phyloP scores from a whole-genome alignment of 1,140 invertebrate species.

The Bombus consobrinus region DNA sequence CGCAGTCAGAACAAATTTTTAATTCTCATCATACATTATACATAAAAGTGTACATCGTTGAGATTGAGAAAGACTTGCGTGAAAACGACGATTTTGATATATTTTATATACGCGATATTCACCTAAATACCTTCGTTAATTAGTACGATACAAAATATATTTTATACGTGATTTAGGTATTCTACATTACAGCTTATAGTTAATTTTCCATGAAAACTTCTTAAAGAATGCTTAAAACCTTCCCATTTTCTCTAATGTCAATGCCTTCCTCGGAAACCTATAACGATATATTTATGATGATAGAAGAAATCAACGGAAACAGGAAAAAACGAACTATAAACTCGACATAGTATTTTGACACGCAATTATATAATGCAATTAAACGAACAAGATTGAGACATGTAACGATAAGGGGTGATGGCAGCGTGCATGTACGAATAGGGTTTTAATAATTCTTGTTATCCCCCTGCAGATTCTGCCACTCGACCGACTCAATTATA shows the following conservation, averaged over 20 bases:
- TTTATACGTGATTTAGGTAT: neutral
- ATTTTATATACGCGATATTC: neutral
- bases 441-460: slow-evolving; percentile 28
- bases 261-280: neutral
- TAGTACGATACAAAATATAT: neutral
- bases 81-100: neutral
- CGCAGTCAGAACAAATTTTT: neutral
- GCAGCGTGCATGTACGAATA: neutral
- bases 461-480: slow-evolving; percentile 14
- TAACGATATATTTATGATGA: neutral
- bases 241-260: neutral
- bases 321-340: neutral
- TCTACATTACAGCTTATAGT: neutral
- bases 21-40: too few relatives aligned
- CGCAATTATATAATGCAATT: slow-evolving; percentile 27
- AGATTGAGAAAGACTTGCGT: too few relatives aligned
- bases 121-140: neutral
- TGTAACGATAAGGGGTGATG: neutral
- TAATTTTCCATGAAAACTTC: neutral
- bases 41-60: neutral
- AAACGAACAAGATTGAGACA: slow-evolving; percentile 1
- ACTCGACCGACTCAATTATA: slow-evolving; percentile 54
- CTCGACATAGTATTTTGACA: neutral
- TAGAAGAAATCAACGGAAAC: too few relatives aligned
- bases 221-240: neutral